Conservation (phyloP, 2,113 vertebrate genomes). For the Lampris megalopsis region DNA sequence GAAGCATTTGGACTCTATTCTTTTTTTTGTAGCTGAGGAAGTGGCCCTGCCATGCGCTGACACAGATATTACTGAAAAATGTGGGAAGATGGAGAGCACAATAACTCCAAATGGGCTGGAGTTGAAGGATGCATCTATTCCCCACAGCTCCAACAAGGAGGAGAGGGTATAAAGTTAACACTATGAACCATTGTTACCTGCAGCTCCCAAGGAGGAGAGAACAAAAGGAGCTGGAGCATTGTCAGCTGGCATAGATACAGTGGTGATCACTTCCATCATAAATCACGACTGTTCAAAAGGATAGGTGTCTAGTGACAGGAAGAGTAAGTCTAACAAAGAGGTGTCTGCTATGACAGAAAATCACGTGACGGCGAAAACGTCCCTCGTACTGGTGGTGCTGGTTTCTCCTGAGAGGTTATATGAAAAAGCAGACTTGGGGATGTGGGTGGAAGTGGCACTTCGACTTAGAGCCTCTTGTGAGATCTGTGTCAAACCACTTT, state of each 20-base stretch:
- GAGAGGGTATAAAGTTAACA: constrained; percentile 78
- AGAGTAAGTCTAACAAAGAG: constrained; percentile 41
- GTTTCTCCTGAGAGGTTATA: constrained; percentile 32
- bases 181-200: constrained; percentile 86
- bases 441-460: constrained; percentile 8
- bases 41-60: constrained; percentile 84
- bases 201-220: constrained; percentile 67
- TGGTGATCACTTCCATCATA: constrained; percentile 84
- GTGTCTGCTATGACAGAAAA: constrained; percentile 52
- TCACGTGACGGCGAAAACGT: constrained; percentile 24
- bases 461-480: not conserved
- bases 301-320: constrained; percentile 81
- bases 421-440: not conserved
- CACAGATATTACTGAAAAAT: constrained; percentile 83
- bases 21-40: constrained; percentile 80
- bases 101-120: constrained; percentile 81
- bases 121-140: constrained; percentile 79
- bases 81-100: constrained; percentile 49
- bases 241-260: constrained; percentile 85
- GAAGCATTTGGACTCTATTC: constrained; percentile 79
- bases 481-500: constrained; percentile 14
- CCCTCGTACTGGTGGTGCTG: constrained; percentile 1
- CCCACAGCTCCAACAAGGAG: constrained; percentile 77
- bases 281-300: constrained; percentile 72
- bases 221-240: constrained; percentile 83